These are phyloP conservation scores for Scolopax rusticola DNA, from an alignment of 2,797 vertebrate genomes.

Conservation along the genomic window DNA sequence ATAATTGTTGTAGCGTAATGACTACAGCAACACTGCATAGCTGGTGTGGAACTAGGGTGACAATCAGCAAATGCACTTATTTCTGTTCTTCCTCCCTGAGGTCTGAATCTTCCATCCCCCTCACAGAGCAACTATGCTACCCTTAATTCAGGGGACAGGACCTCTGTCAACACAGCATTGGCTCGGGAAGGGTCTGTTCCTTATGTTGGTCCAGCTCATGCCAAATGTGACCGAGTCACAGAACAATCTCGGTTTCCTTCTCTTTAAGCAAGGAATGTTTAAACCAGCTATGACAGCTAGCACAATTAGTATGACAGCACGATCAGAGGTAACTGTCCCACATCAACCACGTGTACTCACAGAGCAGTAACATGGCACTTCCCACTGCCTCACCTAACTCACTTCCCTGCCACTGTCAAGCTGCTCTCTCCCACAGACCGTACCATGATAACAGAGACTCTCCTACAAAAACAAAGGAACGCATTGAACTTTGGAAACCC, in stretches of 20 bases:
- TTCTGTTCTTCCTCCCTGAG: neutral
- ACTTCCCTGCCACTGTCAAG: neutral
- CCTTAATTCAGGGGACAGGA: neutral
- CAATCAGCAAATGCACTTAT: neutral
- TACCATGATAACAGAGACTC: neutral
- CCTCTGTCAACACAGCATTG: neutral
- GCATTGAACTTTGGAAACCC: neutral
- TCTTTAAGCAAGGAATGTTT: neutral
- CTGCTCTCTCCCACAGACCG: neutral
- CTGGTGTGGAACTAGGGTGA: neutral
- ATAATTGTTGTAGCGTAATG: accelerated
- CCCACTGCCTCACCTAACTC: neutral
- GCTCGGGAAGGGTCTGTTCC: neutral
- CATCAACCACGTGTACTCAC: neutral
- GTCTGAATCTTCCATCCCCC: neutral
- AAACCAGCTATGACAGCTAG: neutral
- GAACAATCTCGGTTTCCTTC: neutral
- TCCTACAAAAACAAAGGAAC: neutral
- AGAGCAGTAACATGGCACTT: neutral
- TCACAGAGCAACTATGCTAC: neutral
- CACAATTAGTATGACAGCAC: neutral
- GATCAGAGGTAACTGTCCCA: neutral
- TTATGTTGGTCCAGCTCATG: neutral
- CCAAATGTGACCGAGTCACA: neutral
- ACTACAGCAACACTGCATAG: neutral